phyloP scores from a whole-genome alignment of 2,113 vertebrate genomes.

The Sylvilagus bachmani region DNA sequence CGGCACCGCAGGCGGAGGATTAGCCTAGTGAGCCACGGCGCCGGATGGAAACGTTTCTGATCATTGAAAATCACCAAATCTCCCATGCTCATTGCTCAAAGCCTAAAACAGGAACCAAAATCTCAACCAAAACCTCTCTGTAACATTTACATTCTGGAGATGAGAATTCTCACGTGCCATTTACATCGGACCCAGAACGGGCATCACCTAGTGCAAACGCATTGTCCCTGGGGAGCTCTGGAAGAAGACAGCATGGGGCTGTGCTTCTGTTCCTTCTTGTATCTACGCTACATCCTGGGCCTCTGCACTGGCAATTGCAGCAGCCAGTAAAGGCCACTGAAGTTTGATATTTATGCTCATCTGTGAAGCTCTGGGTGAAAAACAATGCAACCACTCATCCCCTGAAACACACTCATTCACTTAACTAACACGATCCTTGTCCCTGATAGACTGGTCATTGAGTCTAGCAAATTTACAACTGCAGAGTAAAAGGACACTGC shows the following conservation, averaged over 20 bases:
- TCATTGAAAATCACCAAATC: background rate
- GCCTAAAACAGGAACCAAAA: background rate
- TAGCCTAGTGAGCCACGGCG: too few relatives aligned
- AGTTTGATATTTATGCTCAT: slow-evolving; percentile 29
- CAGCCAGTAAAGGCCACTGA: background rate
- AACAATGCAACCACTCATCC: background rate
- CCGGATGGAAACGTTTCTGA: background rate
- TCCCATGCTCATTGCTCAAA: background rate
- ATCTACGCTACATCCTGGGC: too few relatives aligned
- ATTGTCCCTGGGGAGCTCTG: background rate
- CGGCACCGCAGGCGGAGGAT: too few relatives aligned
- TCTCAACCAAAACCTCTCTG: background rate
- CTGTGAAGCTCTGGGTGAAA: background rate
- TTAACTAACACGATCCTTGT: slow-evolving; percentile 51
- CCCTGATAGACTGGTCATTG: background rate
- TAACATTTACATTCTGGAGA: background rate
- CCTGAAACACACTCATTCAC: slow-evolving; percentile 53
- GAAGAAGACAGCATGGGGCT: background rate
- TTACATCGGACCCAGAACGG: background rate
- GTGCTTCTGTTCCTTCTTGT: background rate
- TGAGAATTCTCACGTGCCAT: background rate
- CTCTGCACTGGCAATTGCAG: background rate
- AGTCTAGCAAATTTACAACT: slow-evolving; percentile 52
- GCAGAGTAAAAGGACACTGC: background rate
- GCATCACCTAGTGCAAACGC: background rate